Evolutionary conservation across 1,140 invertebrate species (phyloP).

Genomic region (Drosophila trapezifrons): DNA sequence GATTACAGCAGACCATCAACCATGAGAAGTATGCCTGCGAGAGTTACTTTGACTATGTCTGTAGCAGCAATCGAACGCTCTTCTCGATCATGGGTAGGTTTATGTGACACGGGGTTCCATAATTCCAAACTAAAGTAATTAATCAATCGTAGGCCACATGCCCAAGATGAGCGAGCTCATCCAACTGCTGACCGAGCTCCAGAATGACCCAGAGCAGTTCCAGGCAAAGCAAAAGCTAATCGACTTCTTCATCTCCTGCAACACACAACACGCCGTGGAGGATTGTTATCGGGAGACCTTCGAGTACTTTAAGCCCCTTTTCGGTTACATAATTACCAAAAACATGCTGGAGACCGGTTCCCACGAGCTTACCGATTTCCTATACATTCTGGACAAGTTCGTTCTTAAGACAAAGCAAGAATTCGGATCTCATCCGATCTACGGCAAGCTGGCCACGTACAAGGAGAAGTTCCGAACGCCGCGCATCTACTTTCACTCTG

Average conservation of each 20-base stretch:
- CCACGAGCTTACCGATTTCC: slow-evolving; percentile 64
- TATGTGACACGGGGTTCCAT: no score
- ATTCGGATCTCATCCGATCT: slow-evolving; percentile 43
- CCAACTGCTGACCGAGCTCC: slow-evolving; percentile 58
- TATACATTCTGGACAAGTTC: slow-evolving; percentile 55
- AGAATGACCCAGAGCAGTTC: slow-evolving; percentile 69
- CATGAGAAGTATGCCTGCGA: slow-evolving; percentile 71
- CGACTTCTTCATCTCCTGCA: slow-evolving; percentile 79
- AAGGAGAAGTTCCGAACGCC: slow-evolving; percentile 67
- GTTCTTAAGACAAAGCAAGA: slow-evolving; percentile 32
- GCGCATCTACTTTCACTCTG: slow-evolving; percentile 62
- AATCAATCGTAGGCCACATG: slow-evolving; percentile 51
- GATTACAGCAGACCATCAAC: slow-evolving; percentile 67
- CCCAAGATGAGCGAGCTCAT: slow-evolving; percentile 64
- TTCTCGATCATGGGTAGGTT: slow-evolving; percentile 76
- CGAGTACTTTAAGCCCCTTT: slow-evolving; percentile 77
- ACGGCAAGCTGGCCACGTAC: slow-evolving; percentile 51
- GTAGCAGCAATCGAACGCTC: slow-evolving; percentile 69
- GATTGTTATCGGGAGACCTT: slow-evolving; percentile 79
- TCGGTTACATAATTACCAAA: slow-evolving; percentile 76
- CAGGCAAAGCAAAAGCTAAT: slow-evolving; percentile 76
- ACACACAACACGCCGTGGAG: slow-evolving; percentile 58
- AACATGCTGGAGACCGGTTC: slow-evolving; percentile 47
- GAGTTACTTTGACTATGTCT: slow-evolving; percentile 78
- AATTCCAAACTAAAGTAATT: neutral